phyloP scores from a whole-genome alignment of 1,140 invertebrate species.

The Bombus sibiricus region DNA sequence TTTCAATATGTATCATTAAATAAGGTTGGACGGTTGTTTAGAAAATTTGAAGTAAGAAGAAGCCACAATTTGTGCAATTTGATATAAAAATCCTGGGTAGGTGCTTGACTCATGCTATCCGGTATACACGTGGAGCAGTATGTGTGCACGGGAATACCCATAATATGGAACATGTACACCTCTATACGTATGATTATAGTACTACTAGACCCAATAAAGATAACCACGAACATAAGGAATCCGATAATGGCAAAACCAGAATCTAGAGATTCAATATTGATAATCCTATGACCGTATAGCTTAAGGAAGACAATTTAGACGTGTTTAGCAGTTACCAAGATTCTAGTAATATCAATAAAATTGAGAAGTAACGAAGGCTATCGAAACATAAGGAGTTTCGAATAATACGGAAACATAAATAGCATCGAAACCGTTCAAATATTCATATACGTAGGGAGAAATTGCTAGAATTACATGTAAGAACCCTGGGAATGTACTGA shows the following conservation, averaged over 20 bases:
- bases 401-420: too few species aligned
- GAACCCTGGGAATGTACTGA: too few species aligned
- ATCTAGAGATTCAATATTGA: neutral
- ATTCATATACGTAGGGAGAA: too few species aligned
- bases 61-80: neutral
- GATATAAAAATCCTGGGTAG: neutral
- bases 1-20: neutral
- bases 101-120: too few species aligned
- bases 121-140: neutral
- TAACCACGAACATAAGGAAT: constrained; percentile 1
- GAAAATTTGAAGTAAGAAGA: neutral
- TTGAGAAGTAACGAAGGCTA: neutral
- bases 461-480: too few species aligned
- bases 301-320: neutral
- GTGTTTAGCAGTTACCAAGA: neutral
- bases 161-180: neutral
- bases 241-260: constrained; percentile 15
- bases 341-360: neutral
- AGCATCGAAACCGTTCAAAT: too few species aligned
- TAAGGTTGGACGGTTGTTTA: neutral
- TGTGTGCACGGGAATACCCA: neutral
- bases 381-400: too few species aligned
- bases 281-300: neutral
- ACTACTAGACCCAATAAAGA: constrained; percentile 7
- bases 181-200: constrained; percentile 1